A percentile compares a stretch with the other conserved stretches of the same genome.
These are phyloP conservation scores for Diachasmimorpha longicaudata DNA, from an alignment of 1,140 invertebrate species.

Conservation along the genomic window DNA sequence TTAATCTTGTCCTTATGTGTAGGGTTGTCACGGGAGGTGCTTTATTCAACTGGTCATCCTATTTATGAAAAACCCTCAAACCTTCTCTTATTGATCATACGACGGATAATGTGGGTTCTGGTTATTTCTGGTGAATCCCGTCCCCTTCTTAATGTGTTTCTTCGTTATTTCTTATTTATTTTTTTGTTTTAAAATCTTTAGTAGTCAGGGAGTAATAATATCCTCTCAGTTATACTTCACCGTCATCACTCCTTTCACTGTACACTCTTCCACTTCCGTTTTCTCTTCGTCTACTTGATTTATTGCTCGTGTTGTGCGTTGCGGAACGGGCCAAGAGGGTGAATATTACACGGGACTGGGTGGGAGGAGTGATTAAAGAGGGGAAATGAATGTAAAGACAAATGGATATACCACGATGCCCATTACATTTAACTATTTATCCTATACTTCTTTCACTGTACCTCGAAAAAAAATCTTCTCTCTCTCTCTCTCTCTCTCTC, in stretches of 20 bases:
- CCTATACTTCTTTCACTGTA: neutral
- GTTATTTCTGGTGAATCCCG: neutral
- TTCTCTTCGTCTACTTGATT: conserved; percentile 34
- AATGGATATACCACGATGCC: conserved; percentile 7
- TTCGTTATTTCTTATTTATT: too few species aligned
- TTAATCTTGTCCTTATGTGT: neutral
- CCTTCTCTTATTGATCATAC: neutral
- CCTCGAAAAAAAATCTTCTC: neutral
- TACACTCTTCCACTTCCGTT: conserved; percentile 13
- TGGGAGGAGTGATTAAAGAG: conserved; percentile 9
- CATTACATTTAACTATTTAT: conserved; percentile 10
- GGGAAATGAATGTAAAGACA: conserved; percentile 5
- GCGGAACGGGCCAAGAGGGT: conserved; percentile 13
- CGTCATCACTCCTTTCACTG: conserved; percentile 19
- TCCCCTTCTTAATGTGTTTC: neutral
- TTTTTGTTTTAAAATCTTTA: neutral
- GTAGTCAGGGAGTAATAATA: neutral
- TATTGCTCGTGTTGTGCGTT: conserved; percentile 42
- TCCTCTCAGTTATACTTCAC: conserved; percentile 8
- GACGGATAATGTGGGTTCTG: neutral
- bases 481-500: neutral
- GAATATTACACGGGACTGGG: conserved; percentile 11
- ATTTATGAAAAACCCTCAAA: neutral
- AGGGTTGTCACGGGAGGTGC: neutral
- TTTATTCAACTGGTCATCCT: neutral